Evolutionary conservation across 2,888 invertebrate genomes (phyloP).

Genomic region (Agrotis segetum): DNA sequence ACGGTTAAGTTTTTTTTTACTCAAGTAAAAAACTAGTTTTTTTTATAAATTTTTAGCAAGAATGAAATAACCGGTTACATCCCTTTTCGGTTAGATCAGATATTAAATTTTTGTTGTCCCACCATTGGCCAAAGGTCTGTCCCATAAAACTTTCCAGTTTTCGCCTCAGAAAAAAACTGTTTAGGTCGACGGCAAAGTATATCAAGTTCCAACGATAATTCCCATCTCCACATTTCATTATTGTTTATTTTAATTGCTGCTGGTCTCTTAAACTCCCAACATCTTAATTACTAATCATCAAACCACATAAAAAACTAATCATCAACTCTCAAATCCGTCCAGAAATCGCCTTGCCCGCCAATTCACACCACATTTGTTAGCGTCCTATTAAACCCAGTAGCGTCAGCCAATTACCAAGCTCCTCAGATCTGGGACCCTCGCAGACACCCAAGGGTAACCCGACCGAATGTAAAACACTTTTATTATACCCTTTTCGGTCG

Average conservation of each 20-base stretch:
- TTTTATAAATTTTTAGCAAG: background rate
- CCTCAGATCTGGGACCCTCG: constrained; percentile 64
- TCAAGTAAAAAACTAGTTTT: too few species aligned
- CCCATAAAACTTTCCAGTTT: background rate
- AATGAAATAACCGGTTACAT: background rate
- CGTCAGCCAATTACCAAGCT: constrained; percentile 80
- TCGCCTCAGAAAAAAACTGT: too few species aligned
- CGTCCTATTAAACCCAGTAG: constrained; percentile 82
- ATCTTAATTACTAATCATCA: too few species aligned
- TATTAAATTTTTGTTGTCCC: background rate
- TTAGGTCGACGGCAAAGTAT: too few species aligned
- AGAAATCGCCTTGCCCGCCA: constrained; percentile 60
- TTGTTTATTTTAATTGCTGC: too few species aligned
- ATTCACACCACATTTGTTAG: constrained; percentile 85
- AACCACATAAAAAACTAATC: constrained; percentile 27
- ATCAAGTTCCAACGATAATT: too few species aligned
- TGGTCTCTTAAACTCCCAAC: too few species aligned
- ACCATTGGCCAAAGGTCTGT: background rate
- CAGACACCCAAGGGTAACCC: constrained; percentile 66
- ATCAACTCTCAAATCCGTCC: constrained; percentile 52
- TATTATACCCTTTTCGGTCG: constrained; percentile 44
- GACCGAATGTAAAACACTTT: constrained; percentile 66
- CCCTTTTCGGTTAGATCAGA: background rate
- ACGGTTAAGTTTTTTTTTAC: constrained; percentile 12
- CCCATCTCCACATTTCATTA: too few species aligned